phyloP scores from a whole-genome alignment of 2,113 vertebrate species.

The Brachypteracias leptosomus region DNA sequence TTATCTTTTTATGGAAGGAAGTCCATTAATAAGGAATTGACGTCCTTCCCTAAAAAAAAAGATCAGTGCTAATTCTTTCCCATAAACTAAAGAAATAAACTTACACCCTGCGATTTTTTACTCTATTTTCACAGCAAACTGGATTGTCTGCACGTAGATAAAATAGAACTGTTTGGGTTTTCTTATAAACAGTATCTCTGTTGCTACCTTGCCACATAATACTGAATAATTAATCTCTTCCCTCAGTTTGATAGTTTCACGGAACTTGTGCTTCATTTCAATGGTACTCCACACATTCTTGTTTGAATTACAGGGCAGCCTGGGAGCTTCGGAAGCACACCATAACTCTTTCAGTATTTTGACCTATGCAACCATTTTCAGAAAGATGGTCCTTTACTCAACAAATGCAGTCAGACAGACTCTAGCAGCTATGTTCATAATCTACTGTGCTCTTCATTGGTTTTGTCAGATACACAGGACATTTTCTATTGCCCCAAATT shows the following conservation, averaged over 20 bases:
- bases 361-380: not conserved
- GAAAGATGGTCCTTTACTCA: not conserved
- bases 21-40: conserved; percentile 76
- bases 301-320: not conserved
- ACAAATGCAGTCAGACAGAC: not conserved
- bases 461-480: not conserved
- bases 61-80: conserved; percentile 65
- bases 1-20: conserved; percentile 81
- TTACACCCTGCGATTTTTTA: conserved; percentile 54
- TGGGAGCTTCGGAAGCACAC: not conserved
- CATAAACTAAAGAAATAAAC: conserved; percentile 69
- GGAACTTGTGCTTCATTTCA: not conserved
- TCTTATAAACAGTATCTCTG: not conserved
- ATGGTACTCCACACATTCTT: not conserved
- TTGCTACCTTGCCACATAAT: conserved; percentile 40
- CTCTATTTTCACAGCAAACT: conserved; percentile 58
- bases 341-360: not conserved
- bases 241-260: not conserved
- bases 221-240: not conserved
- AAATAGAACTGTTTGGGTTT: not conserved
- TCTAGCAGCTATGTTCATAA: not conserved
- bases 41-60: conserved; percentile 64
- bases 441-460: not conserved
- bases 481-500: not conserved
- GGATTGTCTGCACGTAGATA: conserved; percentile 19